Base-by-base conservation (phyloP, 64 coral and sea anemone genomes). In the Stichodactyla helianthus region DNA sequence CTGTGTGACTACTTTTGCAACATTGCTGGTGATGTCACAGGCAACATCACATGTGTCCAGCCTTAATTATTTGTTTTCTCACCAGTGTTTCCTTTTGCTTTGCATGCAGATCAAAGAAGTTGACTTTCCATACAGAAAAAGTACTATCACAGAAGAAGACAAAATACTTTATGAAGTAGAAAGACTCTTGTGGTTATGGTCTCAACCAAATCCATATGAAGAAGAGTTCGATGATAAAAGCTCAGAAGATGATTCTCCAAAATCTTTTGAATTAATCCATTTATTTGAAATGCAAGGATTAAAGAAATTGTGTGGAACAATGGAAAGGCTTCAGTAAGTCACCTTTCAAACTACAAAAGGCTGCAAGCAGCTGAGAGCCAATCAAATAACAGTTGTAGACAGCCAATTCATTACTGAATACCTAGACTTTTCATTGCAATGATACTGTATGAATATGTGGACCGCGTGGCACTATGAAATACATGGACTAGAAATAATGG, bases 121-220 rank as follows among this genome's bases (percentile, higher is more conserved):
- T 27, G 85, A 97, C 4, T 83, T 84, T 63, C 94, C 94, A 13
- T 93, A 87, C 86, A 84, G 88, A 83, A 89, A 88, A 27, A 35
- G 88, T 51, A 93, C 82, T 55, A 63, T 89, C 55, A 90, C 91
- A 71, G 57, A 90, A 55, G 91, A 97, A 53, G 65, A 93, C 60
- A 64, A 97, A 77, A 97, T 97, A 15, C 52, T 97, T 55, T 87
- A 85, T 70, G 94, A 97, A 55, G 80, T 97, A 18, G 94, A 97
- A 53, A 82, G 91, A 14, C 27, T 88, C 4, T 79, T 97, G 53
- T 97, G 94, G 94, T 26, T 90, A 17, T 55, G 84, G 20, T 93
- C 88, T 44, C 53, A 84, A 19, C 79, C 82, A 51, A 82, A 59
- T n/a, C 25, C 67, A 15, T 93, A 83, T 53, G 71, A 84, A 53